Conservation (phyloP, 2,888 invertebrate species). For the Rhagonycha lutea region DNA sequence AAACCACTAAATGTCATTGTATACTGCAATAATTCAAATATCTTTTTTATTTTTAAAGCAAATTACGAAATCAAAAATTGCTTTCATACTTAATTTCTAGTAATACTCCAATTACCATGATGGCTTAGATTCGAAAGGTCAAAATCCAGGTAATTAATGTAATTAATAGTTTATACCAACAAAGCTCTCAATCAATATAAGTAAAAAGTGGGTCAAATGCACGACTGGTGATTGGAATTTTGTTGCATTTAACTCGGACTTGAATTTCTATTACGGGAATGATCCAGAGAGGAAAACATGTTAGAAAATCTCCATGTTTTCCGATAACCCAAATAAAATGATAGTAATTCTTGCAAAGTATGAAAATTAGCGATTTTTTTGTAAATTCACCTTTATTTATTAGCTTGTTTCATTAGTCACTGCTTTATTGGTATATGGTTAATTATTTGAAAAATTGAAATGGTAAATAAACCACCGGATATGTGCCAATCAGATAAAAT, state of each 20-base stretch:
- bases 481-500: constrained; percentile 9
- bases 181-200: not conserved
- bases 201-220: not conserved
- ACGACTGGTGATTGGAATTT: not conserved
- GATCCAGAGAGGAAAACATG: not conserved
- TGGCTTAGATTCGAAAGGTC: not conserved
- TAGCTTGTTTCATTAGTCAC: not conserved
- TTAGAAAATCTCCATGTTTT: not conserved
- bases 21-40: too few relatives aligned
- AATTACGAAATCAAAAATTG: too few relatives aligned
- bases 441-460: constrained; percentile 5
- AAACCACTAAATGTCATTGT: too few relatives aligned
- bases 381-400: not conserved
- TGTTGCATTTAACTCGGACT: not conserved
- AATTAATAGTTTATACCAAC: not conserved
- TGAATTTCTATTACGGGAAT: not conserved
- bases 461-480: not conserved
- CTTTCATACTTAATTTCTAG: too few relatives aligned
- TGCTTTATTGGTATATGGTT: not conserved
- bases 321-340: not conserved
- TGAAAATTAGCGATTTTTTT: not conserved
- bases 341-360: not conserved
- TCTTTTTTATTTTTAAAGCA: too few relatives aligned
- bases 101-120: not conserved
- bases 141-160: not conserved